Percentiles rank a stretch among this genome's conserved stretches.
Conservation (phyloP, 2,113 vertebrate genomes). For the Pseudorasbora parva region DNA sequence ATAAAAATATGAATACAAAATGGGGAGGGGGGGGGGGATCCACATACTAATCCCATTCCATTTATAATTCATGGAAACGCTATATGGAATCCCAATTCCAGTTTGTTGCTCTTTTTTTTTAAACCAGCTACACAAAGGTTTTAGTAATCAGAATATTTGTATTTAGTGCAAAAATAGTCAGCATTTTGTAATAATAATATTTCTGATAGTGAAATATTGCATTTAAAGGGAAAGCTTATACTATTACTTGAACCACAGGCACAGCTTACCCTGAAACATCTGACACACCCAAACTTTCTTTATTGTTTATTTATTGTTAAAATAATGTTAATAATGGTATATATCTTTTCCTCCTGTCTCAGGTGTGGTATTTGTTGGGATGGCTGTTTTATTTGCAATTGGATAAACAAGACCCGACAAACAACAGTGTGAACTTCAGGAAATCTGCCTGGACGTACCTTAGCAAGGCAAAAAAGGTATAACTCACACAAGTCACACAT, state of each 20-base stretch:
- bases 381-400: slow-evolving; percentile 78
- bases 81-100: no score
- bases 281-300: background rate
- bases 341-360: slow-evolving; percentile 62
- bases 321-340: no score
- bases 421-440: slow-evolving; percentile 72
- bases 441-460: slow-evolving; percentile 74
- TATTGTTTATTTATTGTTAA: no score
- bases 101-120: background rate
- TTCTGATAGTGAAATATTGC: background rate
- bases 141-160: background rate
- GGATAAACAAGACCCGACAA: slow-evolving; percentile 63
- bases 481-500: slow-evolving; percentile 21
- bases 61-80: background rate
- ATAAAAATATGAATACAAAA: background rate
- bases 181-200: background rate
- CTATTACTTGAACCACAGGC: background rate
- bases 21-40: no score
- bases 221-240: background rate
- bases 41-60: background rate
- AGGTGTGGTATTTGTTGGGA: slow-evolving; percentile 81
- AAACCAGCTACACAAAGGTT: background rate
- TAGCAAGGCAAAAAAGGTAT: slow-evolving; percentile 78
- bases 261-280: background rate
- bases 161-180: background rate